Evolutionary conservation across 2,797 vertebrate species (phyloP), one percentile per base, ranked within the genome.

Genomic region (Syngnathus acus): DNA sequence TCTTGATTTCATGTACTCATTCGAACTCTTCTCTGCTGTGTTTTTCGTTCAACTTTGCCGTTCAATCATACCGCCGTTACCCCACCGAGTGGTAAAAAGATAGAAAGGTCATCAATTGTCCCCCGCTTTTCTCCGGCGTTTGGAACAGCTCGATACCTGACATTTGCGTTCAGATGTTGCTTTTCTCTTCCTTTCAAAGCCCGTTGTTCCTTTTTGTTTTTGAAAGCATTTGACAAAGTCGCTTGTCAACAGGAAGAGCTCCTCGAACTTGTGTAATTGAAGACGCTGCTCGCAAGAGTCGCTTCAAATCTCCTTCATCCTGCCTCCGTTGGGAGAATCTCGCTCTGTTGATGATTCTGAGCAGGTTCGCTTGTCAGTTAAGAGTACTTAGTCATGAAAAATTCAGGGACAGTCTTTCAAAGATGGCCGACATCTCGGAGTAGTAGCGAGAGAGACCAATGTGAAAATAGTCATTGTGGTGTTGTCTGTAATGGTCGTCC

Each of bases 281-380:
- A 43, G 60, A n/a, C 13, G 21, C 10, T 23, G 6, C 5, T 23
- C 13, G 6, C 38, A 14, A 2, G n/a, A 26, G 39, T 26, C 13
- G 60, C n/a, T 43, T 21, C 19, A 21, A 42, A 43, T 23, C 39
- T 62, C 60, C 16, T 62, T 43, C 11, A 43, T 23, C 13, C 40
- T 21, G 11, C n/a, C n/a, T 62, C 39, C 6, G 39, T 38, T 43
- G 60, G 11, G 21, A 43, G 43, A 45, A 62, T 23, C 9, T 21
- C 11, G 17, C 5, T 42, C 59, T 42, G 38, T 32, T 32, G 32
- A 32, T 32, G 32, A 32, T 32, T 32, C 32, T 32, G 32, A 3
- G 32, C 32, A 32, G 32, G 32, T 32, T 61, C 59, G 21, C 59
- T 61, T 61, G 59, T 42, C 59, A 40, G 59, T 61, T 61, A 42